Percentiles rank a stretch among this genome's conserved stretches.
These are phyloP conservation scores for Physocephala rufipes DNA, from an alignment of 2,888 invertebrate species.

Conservation along the genomic window DNA sequence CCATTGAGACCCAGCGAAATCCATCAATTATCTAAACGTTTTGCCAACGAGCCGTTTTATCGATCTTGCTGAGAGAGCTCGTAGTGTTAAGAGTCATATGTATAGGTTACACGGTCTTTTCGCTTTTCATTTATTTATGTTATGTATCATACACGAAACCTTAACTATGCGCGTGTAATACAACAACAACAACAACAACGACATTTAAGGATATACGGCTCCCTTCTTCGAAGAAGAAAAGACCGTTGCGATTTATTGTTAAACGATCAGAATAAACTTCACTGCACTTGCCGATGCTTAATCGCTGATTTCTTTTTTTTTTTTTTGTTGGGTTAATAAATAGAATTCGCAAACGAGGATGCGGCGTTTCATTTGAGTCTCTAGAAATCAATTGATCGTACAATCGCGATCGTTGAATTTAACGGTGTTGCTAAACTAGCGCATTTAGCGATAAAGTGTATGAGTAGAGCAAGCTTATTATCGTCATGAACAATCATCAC, in stretches of 20 bases:
- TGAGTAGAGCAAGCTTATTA: slow-evolving; percentile 1
- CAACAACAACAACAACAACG: slow-evolving; percentile 3
- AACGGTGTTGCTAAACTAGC: slow-evolving; percentile 8
- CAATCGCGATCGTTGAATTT: slow-evolving; percentile 24
- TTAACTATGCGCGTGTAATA: neutral
- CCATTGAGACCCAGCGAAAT: neutral
- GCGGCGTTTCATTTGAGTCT: slow-evolving; percentile 9
- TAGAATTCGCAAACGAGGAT: slow-evolving; percentile 2
- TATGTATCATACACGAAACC: slow-evolving; percentile 4
- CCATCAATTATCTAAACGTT: neutral
- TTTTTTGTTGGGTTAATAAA: neutral
- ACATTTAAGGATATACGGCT: neutral
- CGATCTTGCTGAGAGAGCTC: neutral
- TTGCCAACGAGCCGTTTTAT: slow-evolving; percentile 4
- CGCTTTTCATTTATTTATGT: slow-evolving; percentile 30
- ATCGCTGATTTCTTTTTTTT: neutral
- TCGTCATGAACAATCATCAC: neutral
- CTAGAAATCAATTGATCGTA: slow-evolving; percentile 4
- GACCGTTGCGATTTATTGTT: neutral
- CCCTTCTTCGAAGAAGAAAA: too few relatives aligned
- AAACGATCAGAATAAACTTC: neutral
- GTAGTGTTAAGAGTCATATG: slow-evolving; percentile 8
- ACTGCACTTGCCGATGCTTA: neutral
- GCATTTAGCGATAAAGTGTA: slow-evolving; percentile 20
- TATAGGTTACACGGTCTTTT: slow-evolving; percentile 27